Evolutionary conservation across 2,797 vertebrate species (phyloP), one percentile per base, ranked within the genome.

Genomic region (Cynodonichthys magdalenae): DNA sequence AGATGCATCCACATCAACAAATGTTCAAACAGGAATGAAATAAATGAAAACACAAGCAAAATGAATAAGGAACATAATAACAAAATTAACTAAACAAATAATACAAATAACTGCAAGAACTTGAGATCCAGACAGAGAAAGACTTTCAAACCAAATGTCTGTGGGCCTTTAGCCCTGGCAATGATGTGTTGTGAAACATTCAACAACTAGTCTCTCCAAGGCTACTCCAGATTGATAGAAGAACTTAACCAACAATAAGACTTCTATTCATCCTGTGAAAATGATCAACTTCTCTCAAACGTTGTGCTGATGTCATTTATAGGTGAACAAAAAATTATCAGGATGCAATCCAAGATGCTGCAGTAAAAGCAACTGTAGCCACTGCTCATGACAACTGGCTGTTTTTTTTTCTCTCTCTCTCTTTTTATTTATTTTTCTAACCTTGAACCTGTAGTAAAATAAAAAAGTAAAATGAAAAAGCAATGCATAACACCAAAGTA

Each of bases 181-280:
- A 55, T 80, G 80, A 84, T 81, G 70, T 85, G 76, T 59, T 71
- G 61, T 77, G 73, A 86, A 85, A 8, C 5, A 24, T 24, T 24
- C 24, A 24, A 24, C 24, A 24, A 24, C 24, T 24, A 24, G 24
- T 24, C 3, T 24, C 24, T 24, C 24, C 24, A n/a, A n/a, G n/a
- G n/a, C n/a, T n/a, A n/a, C n/a, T n/a, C n/a, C n/a, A n/a, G n/a
- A n/a, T n/a, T n/a, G n/a, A n/a, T n/a, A 24, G 24, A 24, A 24
- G 36, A 36, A 34, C 20, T 20, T 54, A 18, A 48, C 29, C 7
- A 47, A 45, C 19, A 45, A 54, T 15, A 36, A 63, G 11, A 47
- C 17, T 52, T 19, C 31, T 10, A 19, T 15, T n/a, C 9, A 31
- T 54, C 60, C 29, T 39, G 45, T 9, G 6, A 47, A 42, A 5